These are phyloP conservation scores for Theristus sp. DNA, from an alignment of 2,888 invertebrate genomes.

Conservation along the genomic window DNA sequence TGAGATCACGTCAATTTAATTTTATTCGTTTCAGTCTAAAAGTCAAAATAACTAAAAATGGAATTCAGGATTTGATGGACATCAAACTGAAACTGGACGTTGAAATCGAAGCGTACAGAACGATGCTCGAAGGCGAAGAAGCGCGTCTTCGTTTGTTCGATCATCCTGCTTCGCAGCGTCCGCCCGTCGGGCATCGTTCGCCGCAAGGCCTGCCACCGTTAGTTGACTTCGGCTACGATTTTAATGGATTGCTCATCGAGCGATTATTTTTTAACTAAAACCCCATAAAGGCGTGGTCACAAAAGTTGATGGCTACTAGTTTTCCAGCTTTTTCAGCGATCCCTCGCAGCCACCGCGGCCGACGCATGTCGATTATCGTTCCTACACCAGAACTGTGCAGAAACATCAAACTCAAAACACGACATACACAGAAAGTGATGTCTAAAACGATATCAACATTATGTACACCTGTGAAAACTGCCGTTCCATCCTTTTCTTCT, in stretches of 20 bases:
- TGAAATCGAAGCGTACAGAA: conserved; percentile 73
- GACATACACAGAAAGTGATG: background rate
- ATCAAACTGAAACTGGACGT: conserved; percentile 81
- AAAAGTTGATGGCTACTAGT: background rate
- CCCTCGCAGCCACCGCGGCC: background rate
- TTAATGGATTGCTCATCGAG: background rate
- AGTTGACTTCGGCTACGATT: background rate
- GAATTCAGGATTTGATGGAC: conserved; percentile 61
- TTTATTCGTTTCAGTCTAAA: background rate
- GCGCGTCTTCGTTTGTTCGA: conserved; percentile 20
- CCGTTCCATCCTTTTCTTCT: too few species aligned
- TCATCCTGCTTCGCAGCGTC: background rate
- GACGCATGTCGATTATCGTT: background rate
- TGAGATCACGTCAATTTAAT: too few species aligned
- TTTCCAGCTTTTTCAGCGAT: background rate
- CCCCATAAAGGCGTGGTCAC: background rate
- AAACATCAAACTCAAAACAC: background rate
- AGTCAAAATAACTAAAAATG: background rate
- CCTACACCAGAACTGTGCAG: background rate
- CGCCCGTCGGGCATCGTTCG: background rate
- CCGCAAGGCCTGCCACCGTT: background rate
- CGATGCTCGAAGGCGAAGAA: conserved; percentile 65
- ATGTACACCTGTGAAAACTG: too few species aligned
- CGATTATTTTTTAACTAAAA: background rate
- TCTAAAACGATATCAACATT: background rate